Percentiles rank a stretch among this genome's conserved stretches.
phyloP scores from a whole-genome alignment of 2,113 vertebrate genomes.

The Capreolus pygargus region DNA sequence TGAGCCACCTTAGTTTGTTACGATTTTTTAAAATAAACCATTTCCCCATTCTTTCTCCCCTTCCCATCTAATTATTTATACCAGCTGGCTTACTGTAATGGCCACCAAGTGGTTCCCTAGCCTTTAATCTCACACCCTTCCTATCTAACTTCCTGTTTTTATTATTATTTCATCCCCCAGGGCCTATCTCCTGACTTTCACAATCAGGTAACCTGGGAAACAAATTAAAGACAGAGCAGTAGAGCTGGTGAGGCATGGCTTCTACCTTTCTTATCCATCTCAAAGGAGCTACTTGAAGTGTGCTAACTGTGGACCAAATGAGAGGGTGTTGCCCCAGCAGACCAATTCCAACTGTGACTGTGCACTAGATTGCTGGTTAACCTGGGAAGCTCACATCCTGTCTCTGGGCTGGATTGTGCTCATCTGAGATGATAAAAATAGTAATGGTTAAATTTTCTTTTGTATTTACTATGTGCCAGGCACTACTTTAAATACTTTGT shows the following conservation, averaged over 20 bases:
- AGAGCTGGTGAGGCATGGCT: constrained; percentile 28
- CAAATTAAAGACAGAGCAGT: constrained; percentile 39
- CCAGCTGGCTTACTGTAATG: constrained; percentile 16
- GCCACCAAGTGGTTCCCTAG: constrained; percentile 6
- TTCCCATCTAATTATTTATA: constrained; percentile 55
- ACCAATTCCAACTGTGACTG: constrained; percentile 26
- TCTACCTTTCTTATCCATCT: constrained; percentile 35
- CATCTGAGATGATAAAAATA: background rate
- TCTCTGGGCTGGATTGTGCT: background rate
- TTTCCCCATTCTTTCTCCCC: constrained; percentile 23
- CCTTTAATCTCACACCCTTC: constrained; percentile 51
- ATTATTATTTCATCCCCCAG: constrained; percentile 33
- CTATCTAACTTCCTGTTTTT: constrained; percentile 36
- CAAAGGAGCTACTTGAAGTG: constrained; percentile 25
- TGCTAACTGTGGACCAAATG: constrained; percentile 46
- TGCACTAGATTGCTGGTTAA: constrained; percentile 28
- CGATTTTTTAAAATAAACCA: constrained; percentile 48
- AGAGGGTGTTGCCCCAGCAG: background rate
- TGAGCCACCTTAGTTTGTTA: constrained; percentile 35
- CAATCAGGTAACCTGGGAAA: constrained; percentile 55
- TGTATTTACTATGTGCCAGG: background rate
- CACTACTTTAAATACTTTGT: background rate
- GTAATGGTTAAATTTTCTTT: background rate
- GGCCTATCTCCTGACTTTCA: background rate
- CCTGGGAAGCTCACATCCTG: background rate